Conservation (phyloP, 2,888 invertebrate genomes). For the Polymixis flavicincta region DNA sequence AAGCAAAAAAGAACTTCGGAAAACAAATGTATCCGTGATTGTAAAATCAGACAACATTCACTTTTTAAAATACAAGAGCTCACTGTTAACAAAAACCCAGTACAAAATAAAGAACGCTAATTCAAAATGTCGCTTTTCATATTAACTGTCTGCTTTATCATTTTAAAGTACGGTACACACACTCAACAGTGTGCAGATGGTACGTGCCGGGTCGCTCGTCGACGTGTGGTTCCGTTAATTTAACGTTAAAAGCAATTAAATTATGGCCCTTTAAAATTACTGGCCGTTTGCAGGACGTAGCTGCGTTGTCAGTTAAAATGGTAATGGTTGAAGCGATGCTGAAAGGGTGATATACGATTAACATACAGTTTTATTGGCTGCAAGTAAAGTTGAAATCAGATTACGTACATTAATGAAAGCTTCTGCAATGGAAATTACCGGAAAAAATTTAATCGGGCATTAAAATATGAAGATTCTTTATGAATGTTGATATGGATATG, state of each 20-base stretch:
- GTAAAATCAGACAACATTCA: neutral
- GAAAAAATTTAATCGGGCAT: neutral
- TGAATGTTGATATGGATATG: neutral
- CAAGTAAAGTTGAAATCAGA: neutral
- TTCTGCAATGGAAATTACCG: neutral
- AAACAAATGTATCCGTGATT: neutral
- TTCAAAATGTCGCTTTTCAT: neutral
- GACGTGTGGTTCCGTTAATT: slow-evolving; percentile 2
- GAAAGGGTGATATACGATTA: neutral
- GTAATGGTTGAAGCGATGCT: slow-evolving; percentile 17
- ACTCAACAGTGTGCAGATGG: neutral
- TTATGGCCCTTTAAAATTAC: slow-evolving; percentile 23
- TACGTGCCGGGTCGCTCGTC: neutral
- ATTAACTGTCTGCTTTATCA: slow-evolving; percentile 3
- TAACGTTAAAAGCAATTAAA: slow-evolving; percentile 37
- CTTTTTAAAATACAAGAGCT: neutral
- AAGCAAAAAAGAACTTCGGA: neutral
- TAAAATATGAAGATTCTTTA: neutral
- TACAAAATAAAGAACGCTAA: neutral
- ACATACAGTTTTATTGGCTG: neutral
- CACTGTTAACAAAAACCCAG: neutral
- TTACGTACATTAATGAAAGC: neutral
- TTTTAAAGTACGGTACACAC: neutral
- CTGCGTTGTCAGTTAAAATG: slow-evolving; percentile 21
- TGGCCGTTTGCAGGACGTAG: slow-evolving; percentile 18